Percentiles rank a stretch among this genome's conserved stretches.
These are phyloP conservation scores for Ridgeia piscesae DNA, from an alignment of 1,140 invertebrate genomes.

Conservation along the genomic window DNA sequence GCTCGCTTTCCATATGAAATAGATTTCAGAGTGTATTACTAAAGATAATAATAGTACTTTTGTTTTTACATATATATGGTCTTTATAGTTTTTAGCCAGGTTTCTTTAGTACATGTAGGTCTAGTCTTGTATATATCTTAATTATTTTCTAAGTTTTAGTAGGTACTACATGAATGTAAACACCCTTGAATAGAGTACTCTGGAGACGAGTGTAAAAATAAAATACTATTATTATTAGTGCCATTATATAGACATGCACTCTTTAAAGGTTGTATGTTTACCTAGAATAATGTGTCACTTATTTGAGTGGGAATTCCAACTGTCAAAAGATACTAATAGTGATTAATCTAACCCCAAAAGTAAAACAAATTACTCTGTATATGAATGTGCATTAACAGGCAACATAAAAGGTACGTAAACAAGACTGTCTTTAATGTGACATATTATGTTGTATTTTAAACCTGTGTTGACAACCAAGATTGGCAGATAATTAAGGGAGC, in stretches of 20 bases:
- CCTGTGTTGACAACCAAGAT: not conserved
- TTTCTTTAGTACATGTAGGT: too few species aligned
- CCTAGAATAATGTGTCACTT: not conserved
- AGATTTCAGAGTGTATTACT: not conserved
- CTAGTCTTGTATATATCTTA: too few species aligned
- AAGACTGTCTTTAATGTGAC: not conserved
- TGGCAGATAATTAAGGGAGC: not conserved
- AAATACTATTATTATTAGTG: too few species aligned
- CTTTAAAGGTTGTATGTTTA: not conserved
- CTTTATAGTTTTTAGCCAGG: too few species aligned
- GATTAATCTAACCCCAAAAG: not conserved
- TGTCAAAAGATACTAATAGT: not conserved
- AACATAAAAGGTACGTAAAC: not conserved
- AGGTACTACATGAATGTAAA: too few species aligned
- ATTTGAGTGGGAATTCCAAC: not conserved
- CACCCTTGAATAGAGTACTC: too few species aligned
- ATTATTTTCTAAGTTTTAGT: too few species aligned
- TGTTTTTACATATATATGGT: too few species aligned
- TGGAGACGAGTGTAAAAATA: too few species aligned
- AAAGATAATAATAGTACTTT: too few species aligned
- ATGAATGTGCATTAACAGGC: not conserved
- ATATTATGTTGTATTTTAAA: too few species aligned
- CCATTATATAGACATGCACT: not conserved
- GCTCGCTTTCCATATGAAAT: not conserved
- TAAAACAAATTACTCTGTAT: not conserved